Base-by-base conservation (phyloP, 1,140 invertebrate genomes). In the Drosophila lini region DNA sequence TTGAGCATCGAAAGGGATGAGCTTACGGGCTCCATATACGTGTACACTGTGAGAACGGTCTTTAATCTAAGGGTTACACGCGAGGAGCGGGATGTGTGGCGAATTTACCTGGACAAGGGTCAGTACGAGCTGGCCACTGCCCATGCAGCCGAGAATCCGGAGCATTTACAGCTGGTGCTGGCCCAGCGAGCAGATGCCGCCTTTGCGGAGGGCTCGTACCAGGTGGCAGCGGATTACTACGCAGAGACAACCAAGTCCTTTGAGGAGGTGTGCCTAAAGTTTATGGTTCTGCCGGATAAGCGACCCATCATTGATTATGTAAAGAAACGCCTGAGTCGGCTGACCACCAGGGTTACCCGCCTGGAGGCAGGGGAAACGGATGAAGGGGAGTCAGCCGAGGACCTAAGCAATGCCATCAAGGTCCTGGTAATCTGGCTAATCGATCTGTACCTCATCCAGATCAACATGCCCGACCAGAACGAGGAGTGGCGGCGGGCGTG, bases 371-470 rank as follows among this genome's bases (percentile, higher is more conserved):
- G 16, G 3, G 50, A 8, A 5, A 1, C 2, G 1, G 34, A 19
- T 34, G 3, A 13, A 96, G 77, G 95, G 95, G 34, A 25, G 9
- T 7, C 11, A 3, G 47, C 53, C 1, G 48, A 38, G 80, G 97
- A 96, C 1, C 96, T 98, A 93, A 44, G 65, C 10, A 67, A 71
- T 6, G 71, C 52, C 13, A 95, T 97, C 44, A 98, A 97, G 0
- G 97, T 98, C 95, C 94, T 99, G 31, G 96, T 98, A 0, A 94
- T 98, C 38, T 99, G 98, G 98, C 94, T 99, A 48, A 95, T 98
- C 7, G 98, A 99, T 92, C 93, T 99, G 22, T 98, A 96, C 93
- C 93, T 99, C 71, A 97, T 96, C 78, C 95, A 98, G 93, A 94
- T 99, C 8, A 91, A 91, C 47, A 63, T 74, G 55, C 90, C 91